A percentile compares a stretch with the other conserved stretches of the same genome.
Conservation (phyloP, 2,113 vertebrate genomes). For the Tragelaphus buxtoni region DNA sequence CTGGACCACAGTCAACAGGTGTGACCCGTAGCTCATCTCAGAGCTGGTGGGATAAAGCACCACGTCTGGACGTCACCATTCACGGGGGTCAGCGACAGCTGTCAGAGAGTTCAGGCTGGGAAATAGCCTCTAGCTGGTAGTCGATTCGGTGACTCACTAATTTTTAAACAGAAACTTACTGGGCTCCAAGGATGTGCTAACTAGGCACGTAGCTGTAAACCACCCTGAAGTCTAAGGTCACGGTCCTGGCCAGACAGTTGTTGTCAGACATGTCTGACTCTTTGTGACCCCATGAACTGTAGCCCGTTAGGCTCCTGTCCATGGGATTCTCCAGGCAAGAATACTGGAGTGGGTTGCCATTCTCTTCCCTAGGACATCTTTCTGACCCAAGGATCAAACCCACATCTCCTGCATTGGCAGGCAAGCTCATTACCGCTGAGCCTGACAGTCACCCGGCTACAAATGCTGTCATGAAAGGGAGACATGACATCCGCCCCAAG, state of each 20-base stretch:
- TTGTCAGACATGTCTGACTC: background rate
- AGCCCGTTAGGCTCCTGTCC: background rate
- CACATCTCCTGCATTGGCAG: background rate
- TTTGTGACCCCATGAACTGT: background rate
- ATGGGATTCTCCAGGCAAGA: background rate
- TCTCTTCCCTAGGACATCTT: background rate
- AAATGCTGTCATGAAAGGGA: accelerated
- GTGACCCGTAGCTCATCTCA: background rate
- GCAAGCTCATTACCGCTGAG: background rate
- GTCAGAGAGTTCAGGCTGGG: no score
- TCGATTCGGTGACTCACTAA: accelerated
- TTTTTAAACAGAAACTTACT: accelerated
- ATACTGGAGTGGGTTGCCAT: background rate
- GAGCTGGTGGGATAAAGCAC: no score
- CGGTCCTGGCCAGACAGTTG: background rate
- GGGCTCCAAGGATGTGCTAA: background rate
- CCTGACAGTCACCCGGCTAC: background rate
- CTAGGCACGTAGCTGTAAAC: background rate
- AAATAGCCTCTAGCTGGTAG: background rate
- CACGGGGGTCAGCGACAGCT: accelerated
- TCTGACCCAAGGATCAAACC: background rate
- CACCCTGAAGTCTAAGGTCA: background rate
- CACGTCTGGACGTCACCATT: accelerated
- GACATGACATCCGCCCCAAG: accelerated
- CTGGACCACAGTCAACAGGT: background rate